phyloP scores from a whole-genome alignment of 35 echinoderm and acorn worm genomes.

The Ophiothrix spiculata region DNA sequence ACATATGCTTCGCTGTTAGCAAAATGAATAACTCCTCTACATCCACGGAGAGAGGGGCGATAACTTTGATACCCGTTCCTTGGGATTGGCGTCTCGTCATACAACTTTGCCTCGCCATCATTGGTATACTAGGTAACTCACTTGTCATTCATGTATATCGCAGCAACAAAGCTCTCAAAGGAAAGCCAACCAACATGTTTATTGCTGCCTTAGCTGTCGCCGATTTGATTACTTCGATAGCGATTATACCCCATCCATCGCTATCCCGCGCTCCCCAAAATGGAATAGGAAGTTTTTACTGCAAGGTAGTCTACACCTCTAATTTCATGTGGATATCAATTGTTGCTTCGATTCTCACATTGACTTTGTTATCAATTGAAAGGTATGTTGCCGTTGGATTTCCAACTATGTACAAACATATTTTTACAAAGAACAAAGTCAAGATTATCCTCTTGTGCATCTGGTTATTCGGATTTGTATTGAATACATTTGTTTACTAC shows the following conservation, averaged over 20 bases:
- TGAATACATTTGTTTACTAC: slow-evolving; percentile 47
- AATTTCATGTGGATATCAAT: slow-evolving; percentile 79
- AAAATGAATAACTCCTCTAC: no score
- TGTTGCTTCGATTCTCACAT: slow-evolving; percentile 56
- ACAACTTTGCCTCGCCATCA: slow-evolving; percentile 55
- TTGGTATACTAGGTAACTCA: slow-evolving; percentile 77
- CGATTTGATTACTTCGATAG: slow-evolving; percentile 69
- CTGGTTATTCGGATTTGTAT: slow-evolving; percentile 49
- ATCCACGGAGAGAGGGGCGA: no score
- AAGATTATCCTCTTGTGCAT: slow-evolving; percentile 28
- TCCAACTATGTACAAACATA: slow-evolving; percentile 56
- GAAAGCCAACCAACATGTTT: slow-evolving; percentile 65
- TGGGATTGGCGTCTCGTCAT: no score
- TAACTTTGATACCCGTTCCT: no score
- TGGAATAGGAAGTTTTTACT: slow-evolving; percentile 61
- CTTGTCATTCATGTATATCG: slow-evolving; percentile 58
- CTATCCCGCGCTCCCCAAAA: not conserved
- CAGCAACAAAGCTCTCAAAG: not conserved
- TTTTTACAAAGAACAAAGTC: slow-evolving; percentile 42
- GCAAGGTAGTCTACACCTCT: slow-evolving; percentile 58
- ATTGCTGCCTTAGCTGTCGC: slow-evolving; percentile 60
- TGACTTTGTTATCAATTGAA: slow-evolving; percentile 66
- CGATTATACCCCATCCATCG: slow-evolving; percentile 55
- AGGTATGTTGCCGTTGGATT: slow-evolving; percentile 76
- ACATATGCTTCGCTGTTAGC: no score